Evolutionary conservation across 2,888 invertebrate genomes (phyloP), one percentile per base, ranked within the genome.

Genomic region (Meiosimyza decipiens): DNA sequence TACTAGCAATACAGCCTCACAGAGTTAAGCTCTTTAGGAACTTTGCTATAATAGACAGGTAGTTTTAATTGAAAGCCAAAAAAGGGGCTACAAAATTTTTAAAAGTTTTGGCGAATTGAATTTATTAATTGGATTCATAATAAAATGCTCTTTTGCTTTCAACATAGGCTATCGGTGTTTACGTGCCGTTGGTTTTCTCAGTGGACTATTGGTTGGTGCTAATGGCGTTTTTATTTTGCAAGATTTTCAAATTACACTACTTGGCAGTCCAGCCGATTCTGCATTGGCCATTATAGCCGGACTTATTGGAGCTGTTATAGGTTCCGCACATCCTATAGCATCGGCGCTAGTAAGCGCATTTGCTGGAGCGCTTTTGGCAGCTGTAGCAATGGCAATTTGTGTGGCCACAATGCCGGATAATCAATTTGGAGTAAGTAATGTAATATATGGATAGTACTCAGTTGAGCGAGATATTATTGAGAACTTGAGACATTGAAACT

Each of bases 131-230:
- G 28, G 18, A n/a, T 55, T 47, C 4, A 55, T 47, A 28, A 28
- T 28, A 28, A 28, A 28, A 28, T 4, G 0, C 40, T 6, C 9
- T 40, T 40, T 40, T 40, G 9, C 6, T 40, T 40, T 40, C 74
- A 79, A 86, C 89, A 77, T 89, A 94, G 95, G 96, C 71, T 96
- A 96, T 88, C 91, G 95, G 76, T 95, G 94, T 86, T 94, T 95
- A 87, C 95, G 95, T 86, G 94, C 94, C 15, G 92, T 93, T 74
- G 94, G 95, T 91, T 96, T 96, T 86, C 89, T 95, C 67, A 95
- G 95, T 64, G 96, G 96, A 50, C 93, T 95, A 85, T 92, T 94
- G 74, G 95, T 95, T 84, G 95, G 94, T 16, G 92, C 94, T 66
- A 91, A 93, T 75, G 91, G 95, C 76, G 93, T 95, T 57, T 95